A percentile compares a stretch with the other conserved stretches of the same genome.
phyloP scores from a whole-genome alignment of 2,888 invertebrate species.

The Aleiodes leptofemur region DNA sequence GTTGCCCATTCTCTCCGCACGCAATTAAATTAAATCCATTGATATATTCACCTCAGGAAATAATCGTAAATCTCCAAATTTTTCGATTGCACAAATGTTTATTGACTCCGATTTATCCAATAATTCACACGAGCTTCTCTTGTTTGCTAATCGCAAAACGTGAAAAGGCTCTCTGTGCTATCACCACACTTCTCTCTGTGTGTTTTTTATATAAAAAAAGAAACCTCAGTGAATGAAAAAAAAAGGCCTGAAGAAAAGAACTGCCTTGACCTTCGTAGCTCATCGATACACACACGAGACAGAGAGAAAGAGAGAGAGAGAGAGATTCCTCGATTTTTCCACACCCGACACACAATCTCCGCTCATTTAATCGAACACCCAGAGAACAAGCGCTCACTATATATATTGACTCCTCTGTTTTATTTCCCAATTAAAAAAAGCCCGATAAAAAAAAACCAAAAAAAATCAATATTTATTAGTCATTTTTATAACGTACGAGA shows the following conservation, averaged over 20 bases:
- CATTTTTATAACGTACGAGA: constrained; percentile 19
- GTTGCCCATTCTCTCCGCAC: too few species aligned
- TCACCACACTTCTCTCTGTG: constrained; percentile 58
- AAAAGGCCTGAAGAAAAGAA: constrained; percentile 13
- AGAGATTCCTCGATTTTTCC: constrained; percentile 42
- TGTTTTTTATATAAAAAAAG: constrained; percentile 47
- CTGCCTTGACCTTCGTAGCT: constrained; percentile 40
- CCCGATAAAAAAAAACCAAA: neutral
- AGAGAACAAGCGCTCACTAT: constrained; percentile 24
- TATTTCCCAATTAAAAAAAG: constrained; percentile 6
- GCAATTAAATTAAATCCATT: neutral
- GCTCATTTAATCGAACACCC: constrained; percentile 39
- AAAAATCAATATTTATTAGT: constrained; percentile 44
- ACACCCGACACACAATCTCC: constrained; percentile 58
- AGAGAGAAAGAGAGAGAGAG: neutral
- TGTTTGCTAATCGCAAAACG: constrained; percentile 70
- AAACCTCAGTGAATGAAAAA: constrained; percentile 25
- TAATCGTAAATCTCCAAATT: neutral
- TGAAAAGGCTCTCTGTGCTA: constrained; percentile 74
- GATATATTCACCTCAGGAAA: too few species aligned
- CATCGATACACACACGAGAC: constrained; percentile 8
- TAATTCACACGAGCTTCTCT: constrained; percentile 56
- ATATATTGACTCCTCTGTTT: constrained; percentile 1
- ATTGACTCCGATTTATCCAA: constrained; percentile 44
- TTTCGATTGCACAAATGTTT: neutral